Base-by-base conservation (phyloP, 2,797 vertebrate genomes). In the Melanotaenia parkinsoni region DNA sequence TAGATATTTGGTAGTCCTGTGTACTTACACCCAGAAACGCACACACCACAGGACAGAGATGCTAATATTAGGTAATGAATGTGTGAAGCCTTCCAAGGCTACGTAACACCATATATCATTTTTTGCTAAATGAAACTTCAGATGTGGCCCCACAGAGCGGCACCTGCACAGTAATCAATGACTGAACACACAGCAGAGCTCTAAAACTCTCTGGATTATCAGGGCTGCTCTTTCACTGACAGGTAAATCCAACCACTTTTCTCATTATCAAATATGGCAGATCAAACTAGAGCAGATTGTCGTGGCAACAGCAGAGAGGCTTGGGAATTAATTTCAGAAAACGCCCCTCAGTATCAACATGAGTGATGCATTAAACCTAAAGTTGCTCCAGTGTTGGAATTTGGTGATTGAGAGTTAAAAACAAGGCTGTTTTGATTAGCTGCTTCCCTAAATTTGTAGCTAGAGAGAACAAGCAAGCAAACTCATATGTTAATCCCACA, bases 31-130 rank as follows among this genome's bases (percentile, higher is more conserved):
- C 61, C 53, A 60, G 69, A 66, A 67, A 74, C 38, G 72, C 76
- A 80, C 72, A 70, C 74, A 57, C 69, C 11, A 50, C 67, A 18
- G 70, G 77, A 83, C 77, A 63, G 78, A 79, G 72, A 86, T 88
- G 88, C 84, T 92, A 91, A 92, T 89, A 81, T 79, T 81, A 79
- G 70, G 71, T 93, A 89, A 93, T 91, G 77, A 88, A 92, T 93
- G 86, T 83, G 84, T 61, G 38, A 59, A 79, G 80, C 83, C 80
- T 90, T 93, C 88, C 77, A 81, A 89, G 86, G 88, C 85, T 90
- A 89, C 86, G 88, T 81, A 79, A 59, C 84, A 88, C 80, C 57
- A 90, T 91, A 83, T 76, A 87, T 93, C 88, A 91, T 87, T 85
- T 88, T 84, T 66, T 86, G 81, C 85, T 91, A 91, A 91, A 93